Evolutionary conservation across 2,888 invertebrate species (phyloP).

Genomic region (Diarsia mendica): DNA sequence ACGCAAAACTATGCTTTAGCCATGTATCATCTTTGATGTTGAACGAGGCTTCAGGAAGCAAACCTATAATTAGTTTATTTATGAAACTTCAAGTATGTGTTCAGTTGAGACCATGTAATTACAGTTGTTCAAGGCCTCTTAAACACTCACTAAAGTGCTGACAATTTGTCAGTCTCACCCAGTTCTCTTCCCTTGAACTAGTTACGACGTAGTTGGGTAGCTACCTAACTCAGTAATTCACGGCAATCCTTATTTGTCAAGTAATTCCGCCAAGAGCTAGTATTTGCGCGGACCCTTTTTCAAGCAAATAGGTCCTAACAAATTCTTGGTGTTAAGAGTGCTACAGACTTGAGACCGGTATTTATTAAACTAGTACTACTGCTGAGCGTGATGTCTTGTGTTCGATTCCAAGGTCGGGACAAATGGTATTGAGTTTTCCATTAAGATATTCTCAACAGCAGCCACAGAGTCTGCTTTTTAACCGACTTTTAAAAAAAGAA

Average conservation of each 20-base stretch:
- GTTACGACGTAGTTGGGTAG: constrained; percentile 5
- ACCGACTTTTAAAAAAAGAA: too few species aligned
- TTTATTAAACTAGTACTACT: too few species aligned
- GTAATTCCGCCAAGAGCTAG: constrained; percentile 35
- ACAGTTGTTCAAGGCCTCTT: constrained; percentile 5
- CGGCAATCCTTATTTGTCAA: constrained; percentile 54
- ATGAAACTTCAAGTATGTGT: neutral
- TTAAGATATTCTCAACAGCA: neutral
- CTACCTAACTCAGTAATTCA: constrained; percentile 43
- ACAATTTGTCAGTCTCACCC: constrained; percentile 13
- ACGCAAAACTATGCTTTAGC: neutral
- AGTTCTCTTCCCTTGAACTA: constrained; percentile 19
- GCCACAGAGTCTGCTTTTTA: neutral
- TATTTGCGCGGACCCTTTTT: constrained; percentile 47
- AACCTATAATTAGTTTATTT: neutral
- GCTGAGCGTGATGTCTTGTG: neutral
- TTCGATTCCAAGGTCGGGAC: too few species aligned
- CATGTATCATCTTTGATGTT: neutral
- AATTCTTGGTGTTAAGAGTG: constrained; percentile 39
- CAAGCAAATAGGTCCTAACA: constrained; percentile 28
- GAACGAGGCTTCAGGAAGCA: neutral
- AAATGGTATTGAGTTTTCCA: too few species aligned
- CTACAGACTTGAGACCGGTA: neutral
- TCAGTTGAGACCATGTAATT: constrained; percentile 9
- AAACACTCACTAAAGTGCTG: constrained; percentile 12